These are phyloP conservation scores for Mobula birostris DNA, from an alignment of 2,113 vertebrate species.

Conservation along the genomic window DNA sequence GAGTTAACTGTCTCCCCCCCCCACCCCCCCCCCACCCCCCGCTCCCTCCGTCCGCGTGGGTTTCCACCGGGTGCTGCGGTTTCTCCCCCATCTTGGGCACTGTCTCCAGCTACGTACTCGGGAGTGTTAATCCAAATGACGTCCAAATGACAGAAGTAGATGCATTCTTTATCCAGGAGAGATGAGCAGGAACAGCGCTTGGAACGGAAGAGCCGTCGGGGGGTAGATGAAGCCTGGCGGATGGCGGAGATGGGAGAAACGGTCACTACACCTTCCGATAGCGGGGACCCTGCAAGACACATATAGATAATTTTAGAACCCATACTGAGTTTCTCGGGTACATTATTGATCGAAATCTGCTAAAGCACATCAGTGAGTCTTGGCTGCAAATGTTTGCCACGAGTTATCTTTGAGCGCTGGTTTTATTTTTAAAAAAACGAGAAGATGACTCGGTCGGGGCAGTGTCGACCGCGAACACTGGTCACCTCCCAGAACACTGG, in stretches of 20 bases:
- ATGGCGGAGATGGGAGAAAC: conserved; percentile 35
- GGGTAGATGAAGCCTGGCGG: conserved; percentile 37
- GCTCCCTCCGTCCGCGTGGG: too few species aligned
- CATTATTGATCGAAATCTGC: neutral
- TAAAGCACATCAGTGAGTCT: too few species aligned
- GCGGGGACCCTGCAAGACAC: conserved; percentile 41
- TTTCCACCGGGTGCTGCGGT: too few species aligned
- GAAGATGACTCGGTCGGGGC: too few species aligned
- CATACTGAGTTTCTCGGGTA: neutral
- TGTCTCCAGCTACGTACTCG: conserved; percentile 65
- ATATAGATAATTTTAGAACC: conserved; percentile 41
- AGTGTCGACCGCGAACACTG: too few species aligned
- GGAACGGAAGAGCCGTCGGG: conserved; percentile 54
- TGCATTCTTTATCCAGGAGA: conserved; percentile 87
- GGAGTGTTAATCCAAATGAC: conserved; percentile 99
- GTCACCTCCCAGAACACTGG: too few species aligned
- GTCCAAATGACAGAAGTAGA: conserved; percentile 97
- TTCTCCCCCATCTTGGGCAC: neutral
- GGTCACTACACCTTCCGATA: neutral
- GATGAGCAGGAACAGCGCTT: conserved; percentile 90
- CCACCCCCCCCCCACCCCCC: too few species aligned
- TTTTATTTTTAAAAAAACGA: too few species aligned
- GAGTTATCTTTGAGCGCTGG: too few species aligned
- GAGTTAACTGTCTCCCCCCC: too few species aligned
- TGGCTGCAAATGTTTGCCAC: too few species aligned